Evolutionary conservation across 2,888 invertebrate species (phyloP).

Genomic region (Sesia apiformis): DNA sequence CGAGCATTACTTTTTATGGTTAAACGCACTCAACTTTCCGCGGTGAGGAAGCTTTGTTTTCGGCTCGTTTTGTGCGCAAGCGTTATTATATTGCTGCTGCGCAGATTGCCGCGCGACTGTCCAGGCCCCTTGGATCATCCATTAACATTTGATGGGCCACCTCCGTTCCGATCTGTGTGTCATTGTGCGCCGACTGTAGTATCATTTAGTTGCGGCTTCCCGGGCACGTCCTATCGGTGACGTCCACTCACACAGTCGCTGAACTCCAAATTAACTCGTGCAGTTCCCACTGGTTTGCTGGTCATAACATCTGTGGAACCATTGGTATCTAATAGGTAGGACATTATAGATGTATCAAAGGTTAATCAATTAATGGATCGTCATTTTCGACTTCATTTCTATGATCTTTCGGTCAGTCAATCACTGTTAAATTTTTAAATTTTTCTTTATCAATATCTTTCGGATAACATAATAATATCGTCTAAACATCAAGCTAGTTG

Average conservation of each 20-base stretch:
- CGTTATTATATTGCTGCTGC: conserved; percentile 17
- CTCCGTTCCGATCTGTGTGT: conserved; percentile 54
- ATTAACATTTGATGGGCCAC: conserved; percentile 68
- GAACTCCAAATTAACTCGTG: conserved; percentile 18
- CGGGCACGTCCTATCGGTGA: conserved; percentile 15
- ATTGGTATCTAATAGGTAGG: no score
- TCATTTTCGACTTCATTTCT: no score
- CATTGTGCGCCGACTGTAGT: conserved; percentile 27
- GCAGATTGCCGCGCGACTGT: conserved; percentile 41
- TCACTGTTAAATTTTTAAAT: no score
- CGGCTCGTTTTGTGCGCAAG: not conserved
- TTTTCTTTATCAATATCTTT: no score
- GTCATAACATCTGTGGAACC: no score
- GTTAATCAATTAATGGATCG: no score
- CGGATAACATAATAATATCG: no score
- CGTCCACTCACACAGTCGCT: conserved; percentile 22
- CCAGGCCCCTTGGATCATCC: conserved; percentile 58
- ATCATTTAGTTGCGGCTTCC: conserved; percentile 23
- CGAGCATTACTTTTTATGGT: conserved; percentile 36
- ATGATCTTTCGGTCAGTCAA: no score
- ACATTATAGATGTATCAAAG: no score
- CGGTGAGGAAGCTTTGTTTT: not conserved
- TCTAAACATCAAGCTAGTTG: no score
- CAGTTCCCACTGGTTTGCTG: no score
- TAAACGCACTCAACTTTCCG: conserved; percentile 27